Evolutionary conservation across 2,113 vertebrate species (phyloP).

Genomic region (Oreochromis niloticus): DNA sequence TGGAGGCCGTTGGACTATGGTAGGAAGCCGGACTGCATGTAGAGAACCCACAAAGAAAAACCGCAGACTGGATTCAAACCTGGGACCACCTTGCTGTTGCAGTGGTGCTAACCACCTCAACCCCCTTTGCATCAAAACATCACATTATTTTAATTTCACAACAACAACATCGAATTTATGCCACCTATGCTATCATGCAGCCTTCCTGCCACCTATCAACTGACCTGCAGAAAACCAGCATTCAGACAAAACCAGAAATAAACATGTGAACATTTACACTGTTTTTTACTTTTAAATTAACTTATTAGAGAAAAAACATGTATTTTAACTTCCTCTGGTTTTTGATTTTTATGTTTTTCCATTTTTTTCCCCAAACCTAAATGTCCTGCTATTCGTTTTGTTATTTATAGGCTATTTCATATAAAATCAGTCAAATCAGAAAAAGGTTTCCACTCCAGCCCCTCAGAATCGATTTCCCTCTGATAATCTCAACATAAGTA

Average conservation of each 20-base stretch:
- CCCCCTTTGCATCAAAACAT: neutral
- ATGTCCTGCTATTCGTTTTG: accelerated
- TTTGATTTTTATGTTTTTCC: no score
- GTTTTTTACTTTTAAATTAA: neutral
- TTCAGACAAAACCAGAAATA: neutral
- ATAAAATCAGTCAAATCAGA: neutral
- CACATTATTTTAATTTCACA: neutral
- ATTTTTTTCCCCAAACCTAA: neutral
- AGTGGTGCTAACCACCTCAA: neutral
- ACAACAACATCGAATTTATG: neutral
- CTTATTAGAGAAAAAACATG: neutral
- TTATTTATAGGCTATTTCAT: neutral
- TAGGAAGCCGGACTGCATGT: neutral
- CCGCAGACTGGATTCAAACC: neutral
- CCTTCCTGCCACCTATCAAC: neutral
- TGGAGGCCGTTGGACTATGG: accelerated
- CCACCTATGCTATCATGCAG: neutral
- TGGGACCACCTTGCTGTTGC: neutral
- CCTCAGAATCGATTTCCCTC: neutral
- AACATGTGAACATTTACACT: neutral
- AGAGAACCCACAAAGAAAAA: neutral
- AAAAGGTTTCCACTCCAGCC: neutral
- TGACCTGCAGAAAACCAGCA: neutral
- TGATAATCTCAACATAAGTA: neutral
- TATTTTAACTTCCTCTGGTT: neutral